Conservation (phyloP, 2,797 vertebrate genomes). For the Corythornis leucogaster region DNA sequence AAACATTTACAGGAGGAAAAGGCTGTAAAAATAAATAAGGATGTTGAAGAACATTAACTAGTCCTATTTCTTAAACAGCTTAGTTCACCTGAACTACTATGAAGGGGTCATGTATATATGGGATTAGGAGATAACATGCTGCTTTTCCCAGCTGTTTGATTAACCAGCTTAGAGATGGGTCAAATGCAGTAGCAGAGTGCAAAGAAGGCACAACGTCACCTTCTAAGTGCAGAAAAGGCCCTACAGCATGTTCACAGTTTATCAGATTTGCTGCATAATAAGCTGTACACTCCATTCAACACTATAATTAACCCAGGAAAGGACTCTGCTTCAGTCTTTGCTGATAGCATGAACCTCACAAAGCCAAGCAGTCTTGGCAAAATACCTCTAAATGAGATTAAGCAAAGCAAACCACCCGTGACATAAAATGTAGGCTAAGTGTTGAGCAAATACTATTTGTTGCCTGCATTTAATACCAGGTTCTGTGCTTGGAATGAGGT, state of each 20-base stretch:
- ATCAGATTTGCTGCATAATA: conserved; percentile 44
- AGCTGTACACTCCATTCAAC: conserved; percentile 18
- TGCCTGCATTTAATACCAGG: neutral
- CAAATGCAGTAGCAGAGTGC: conserved; percentile 15
- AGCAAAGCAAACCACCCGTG: neutral
- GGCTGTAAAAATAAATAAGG: neutral
- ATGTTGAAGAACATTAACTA: neutral
- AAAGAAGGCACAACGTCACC: neutral
- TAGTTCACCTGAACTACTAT: conserved; percentile 3
- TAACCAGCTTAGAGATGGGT: conserved; percentile 38
- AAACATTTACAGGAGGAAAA: neutral
- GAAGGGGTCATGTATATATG: neutral
- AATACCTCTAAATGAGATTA: conserved; percentile 58
- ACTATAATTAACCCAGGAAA: conserved; percentile 42
- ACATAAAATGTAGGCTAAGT: conserved; percentile 50
- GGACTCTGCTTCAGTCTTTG: neutral
- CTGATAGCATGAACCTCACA: conserved; percentile 38
- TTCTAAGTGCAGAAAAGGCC: conserved; percentile 15
- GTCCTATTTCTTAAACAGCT: conserved; percentile 14
- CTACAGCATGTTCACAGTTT: conserved; percentile 12
- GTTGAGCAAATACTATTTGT: neutral
- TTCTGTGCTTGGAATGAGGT: neutral
- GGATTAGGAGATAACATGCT: conserved; percentile 12
- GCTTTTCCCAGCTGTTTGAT: conserved; percentile 40
- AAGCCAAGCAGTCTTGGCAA: conserved; percentile 38